Evolutionary conservation across 2,113 vertebrate genomes (phyloP).

Genomic region (Psammodynastes pulverulentus): DNA sequence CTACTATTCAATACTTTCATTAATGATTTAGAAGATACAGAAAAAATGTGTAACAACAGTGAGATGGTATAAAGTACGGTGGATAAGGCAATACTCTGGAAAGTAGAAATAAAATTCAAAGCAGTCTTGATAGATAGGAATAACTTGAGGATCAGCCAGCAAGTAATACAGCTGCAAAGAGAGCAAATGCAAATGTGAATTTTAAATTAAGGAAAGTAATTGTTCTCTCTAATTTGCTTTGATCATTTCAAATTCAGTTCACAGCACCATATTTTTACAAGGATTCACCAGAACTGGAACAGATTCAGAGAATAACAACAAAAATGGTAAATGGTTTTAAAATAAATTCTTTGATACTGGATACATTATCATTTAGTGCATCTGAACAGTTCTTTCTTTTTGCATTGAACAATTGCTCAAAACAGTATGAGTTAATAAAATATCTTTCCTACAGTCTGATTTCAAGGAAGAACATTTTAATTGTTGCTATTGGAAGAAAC

Average conservation of each 20-base stretch:
- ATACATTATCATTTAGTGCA: not conserved
- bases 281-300: not conserved
- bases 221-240: not conserved
- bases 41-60: not conserved
- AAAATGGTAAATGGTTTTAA: not conserved
- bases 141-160: not conserved
- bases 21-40: not conserved
- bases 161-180: not conserved
- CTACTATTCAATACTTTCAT: not conserved
- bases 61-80: not conserved
- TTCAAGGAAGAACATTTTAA: conserved; percentile 51
- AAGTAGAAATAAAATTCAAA: not conserved
- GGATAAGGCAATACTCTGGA: not conserved
- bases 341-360: not conserved
- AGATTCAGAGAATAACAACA: not conserved
- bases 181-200: not conserved
- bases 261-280: not conserved
- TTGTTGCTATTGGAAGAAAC: conserved; percentile 58
- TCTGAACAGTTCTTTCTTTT: not conserved
- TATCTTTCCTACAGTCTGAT: conserved; percentile 19
- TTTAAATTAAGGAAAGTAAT: not conserved
- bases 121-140: not conserved
- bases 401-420: not conserved
- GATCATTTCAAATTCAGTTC: not conserved
- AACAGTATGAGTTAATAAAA: conserved; percentile 16